These are phyloP conservation scores for Benitochromis conjunctus DNA, from an alignment of 2,113 vertebrate genomes.

Conservation along the genomic window DNA sequence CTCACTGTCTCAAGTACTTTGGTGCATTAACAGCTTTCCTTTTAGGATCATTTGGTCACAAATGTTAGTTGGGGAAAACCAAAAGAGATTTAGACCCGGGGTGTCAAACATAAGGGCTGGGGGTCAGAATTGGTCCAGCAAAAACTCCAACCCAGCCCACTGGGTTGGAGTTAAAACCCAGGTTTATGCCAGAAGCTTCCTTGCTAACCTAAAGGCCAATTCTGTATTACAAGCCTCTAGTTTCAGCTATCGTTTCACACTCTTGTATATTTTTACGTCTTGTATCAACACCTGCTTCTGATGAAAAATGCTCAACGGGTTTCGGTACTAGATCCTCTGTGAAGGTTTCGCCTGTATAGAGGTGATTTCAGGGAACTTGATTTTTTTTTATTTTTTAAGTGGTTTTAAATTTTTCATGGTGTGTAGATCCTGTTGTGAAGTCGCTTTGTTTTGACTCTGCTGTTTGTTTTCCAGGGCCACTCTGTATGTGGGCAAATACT, in stretches of 20 bases:
- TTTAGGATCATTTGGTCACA: not conserved
- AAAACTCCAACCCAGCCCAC: too few species aligned
- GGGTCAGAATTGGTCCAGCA: too few species aligned
- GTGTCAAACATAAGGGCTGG: too few species aligned
- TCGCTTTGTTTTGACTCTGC: not conserved
- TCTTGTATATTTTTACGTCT: not conserved
- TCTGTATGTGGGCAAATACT: slow-evolving; percentile 94
- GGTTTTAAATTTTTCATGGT: not conserved
- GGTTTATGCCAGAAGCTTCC: not conserved
- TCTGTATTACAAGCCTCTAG: not conserved
- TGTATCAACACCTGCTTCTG: slow-evolving; percentile 21
- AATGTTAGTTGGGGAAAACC: not conserved
- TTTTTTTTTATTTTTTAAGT: not conserved
- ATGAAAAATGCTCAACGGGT: not conserved
- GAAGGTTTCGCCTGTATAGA: not conserved
- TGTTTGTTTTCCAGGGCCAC: slow-evolving; percentile 78
- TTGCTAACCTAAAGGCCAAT: not conserved
- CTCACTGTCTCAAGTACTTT: not conserved
- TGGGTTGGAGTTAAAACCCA: not conserved
- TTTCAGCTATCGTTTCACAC: slow-evolving; percentile 5
- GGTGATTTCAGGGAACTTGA: not conserved
- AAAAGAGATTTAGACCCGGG: not conserved
- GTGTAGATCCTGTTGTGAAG: not conserved
- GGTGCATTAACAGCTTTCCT: not conserved
- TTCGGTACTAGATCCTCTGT: slow-evolving; percentile 1